Base-by-base conservation (phyloP, 2,888 invertebrate species). In the Amorpha juglandis region DNA sequence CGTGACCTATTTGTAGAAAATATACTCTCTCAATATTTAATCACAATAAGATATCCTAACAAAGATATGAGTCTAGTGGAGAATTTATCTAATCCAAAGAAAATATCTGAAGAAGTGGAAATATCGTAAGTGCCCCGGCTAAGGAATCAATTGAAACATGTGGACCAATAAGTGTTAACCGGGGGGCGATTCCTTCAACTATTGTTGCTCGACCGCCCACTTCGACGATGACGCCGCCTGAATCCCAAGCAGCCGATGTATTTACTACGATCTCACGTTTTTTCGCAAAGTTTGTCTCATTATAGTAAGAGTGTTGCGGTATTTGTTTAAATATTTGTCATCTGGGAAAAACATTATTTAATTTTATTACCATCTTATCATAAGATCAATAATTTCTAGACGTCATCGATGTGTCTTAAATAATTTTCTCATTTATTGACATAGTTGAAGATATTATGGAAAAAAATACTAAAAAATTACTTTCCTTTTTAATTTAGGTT, bases 131-230 rank as follows among this genome's bases (percentile, higher is more conserved):
- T 71, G 74, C 67, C 70, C 70, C 27, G 69, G 69, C 75, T 71
- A 74, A 79, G 79, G 81, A 87, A 86, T 89, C 86, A 87, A 90
- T 89, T 87, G 89, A 83, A 88, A 86, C 89, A 86, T 87, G 83
- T 85, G 82, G 84, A 83, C 85, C 88, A 86, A 89, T 90, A 88
- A 88, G 87, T 89, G 88, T 87, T 87, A 89, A 90, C 86, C 78
- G 82, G 83, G 79, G 81, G 77, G 78, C 85, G 80, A 86, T 89
- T 85, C 82, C 84, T 86, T 84, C 80, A 74, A 76, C 84, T 78
- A 84, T 87, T 86, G 87, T 84, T 82, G 84, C 81, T 76, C 78
- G 78, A 77, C 81, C 83, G 79, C 84, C 86, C 88, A 86, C 88
- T 88, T 82, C 71, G 80, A 69, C 69, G 69, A 77, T 70, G 74